Evolutionary conservation across 1,140 invertebrate genomes (phyloP), one percentile per base, ranked within the genome.

Genomic region (Hyles vespertilio): DNA sequence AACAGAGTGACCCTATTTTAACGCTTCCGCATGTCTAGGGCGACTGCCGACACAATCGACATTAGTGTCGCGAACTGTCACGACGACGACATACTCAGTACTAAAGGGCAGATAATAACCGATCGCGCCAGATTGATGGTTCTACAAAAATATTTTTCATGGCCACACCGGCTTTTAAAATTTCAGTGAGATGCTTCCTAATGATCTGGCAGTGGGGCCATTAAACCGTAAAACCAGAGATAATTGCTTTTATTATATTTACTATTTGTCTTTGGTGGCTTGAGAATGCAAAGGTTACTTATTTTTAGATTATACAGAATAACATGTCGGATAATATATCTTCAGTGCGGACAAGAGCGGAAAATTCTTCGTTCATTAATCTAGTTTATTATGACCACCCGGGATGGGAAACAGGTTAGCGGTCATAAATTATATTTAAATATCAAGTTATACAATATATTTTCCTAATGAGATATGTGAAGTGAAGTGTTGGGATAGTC

Each of bases 1-100:
- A 65, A 64, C 57, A 59, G 56, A 32, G 63, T 57, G 62, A 61
- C 61, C 65, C 65, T 67, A 61, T 63, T 67, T 51, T 49, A 45
- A 11, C 46, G 50, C 59, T 67, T 67, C 65, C 68, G 61, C 47
- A 51, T 63, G 34, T n/a, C 47, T 40, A 56, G 59, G 51, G 57
- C 51, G 60, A 47, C 36, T 40, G 36, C 8, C 36, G 4, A 40
- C 36, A 40, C 36, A 8, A 40, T 40, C 36, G 36, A 40, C 36
- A 40, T 40, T 40, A 40, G 36, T 8, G 2, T 5, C 36, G 8
- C 36, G 36, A 40, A 8, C 36, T 40, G 2, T 40, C 36, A 40
- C 4, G 8, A 40, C 5, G 36, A 54, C 52, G 40, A 5, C 36
- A 1, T 5, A 40, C 5, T 40, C 8, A 5, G 36, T 40, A 40